Evolutionary conservation across 2,113 vertebrate species (phyloP).

Genomic region (Daboia siamensis): DNA sequence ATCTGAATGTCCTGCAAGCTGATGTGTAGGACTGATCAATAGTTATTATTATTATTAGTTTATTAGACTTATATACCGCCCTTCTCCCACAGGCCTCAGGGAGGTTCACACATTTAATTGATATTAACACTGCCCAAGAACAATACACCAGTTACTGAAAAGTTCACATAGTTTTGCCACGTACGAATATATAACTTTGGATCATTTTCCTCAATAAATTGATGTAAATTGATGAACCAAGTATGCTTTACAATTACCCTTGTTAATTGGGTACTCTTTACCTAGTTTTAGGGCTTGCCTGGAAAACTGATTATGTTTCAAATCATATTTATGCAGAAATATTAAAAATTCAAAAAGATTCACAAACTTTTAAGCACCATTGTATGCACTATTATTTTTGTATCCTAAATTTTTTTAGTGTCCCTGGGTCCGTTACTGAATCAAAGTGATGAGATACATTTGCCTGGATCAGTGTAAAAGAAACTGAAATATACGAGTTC

Average conservation of each 20-base stretch:
- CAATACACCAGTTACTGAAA: neutral
- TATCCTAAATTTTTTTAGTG: neutral
- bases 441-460: conserved; percentile 53
- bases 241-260: no score
- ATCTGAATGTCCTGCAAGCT: neutral
- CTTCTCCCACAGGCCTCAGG: no score
- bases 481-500: conserved; percentile 44
- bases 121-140: neutral
- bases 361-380: neutral
- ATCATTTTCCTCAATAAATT: neutral
- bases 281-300: neutral
- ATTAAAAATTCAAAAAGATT: neutral
- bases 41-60: no score
- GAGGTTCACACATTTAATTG: neutral
- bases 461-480: conserved; percentile 46
- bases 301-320: neutral
- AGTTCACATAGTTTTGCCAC: neutral
- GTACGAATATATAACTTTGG: neutral
- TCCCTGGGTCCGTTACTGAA: conserved; percentile 66
- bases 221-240: neutral
- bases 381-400: neutral
- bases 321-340: neutral
- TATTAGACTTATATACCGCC: no score
- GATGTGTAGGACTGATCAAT: neutral
- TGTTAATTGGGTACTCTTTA: neutral